phyloP scores from a whole-genome alignment of 1,140 invertebrate genomes.

The Eupristina koningsbergeri region DNA sequence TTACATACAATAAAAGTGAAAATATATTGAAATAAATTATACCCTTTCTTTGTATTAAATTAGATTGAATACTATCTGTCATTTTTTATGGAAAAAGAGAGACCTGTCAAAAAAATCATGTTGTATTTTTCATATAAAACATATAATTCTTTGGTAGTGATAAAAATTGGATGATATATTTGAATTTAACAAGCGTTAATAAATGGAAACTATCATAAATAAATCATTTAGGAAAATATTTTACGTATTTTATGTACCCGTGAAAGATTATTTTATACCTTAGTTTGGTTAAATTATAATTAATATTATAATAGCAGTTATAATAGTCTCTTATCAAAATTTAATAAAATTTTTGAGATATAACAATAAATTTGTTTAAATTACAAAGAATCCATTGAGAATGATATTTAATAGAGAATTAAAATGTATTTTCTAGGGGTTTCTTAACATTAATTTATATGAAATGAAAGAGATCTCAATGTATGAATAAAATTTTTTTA shows the following conservation, averaged over 20 bases:
- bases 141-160: background rate
- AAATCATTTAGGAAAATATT: constrained; percentile 36
- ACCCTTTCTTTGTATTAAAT: constrained; percentile 43
- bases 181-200: constrained; percentile 21
- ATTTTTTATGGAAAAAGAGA: constrained; percentile 29
- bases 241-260: background rate
- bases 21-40: constrained; percentile 20
- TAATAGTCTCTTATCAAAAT: too few species aligned
- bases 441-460: too few species aligned
- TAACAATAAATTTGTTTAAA: too few species aligned
- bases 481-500: background rate
- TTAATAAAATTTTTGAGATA: too few species aligned
- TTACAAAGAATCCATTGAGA: too few species aligned
- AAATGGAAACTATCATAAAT: constrained; percentile 36
- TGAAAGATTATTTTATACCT: constrained; percentile 2
- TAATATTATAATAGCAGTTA: too few species aligned
- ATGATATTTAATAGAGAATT: too few species aligned
- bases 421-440: too few species aligned
- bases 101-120: constrained; percentile 38
- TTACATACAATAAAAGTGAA: background rate
- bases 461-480: background rate
- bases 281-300: background rate
- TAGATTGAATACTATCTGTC: constrained; percentile 24
- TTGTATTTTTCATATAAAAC: constrained; percentile 10
- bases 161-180: constrained; percentile 8